Percentiles rank a stretch among this genome's conserved stretches.
Conservation (phyloP, 2,113 vertebrate genomes). For the Cichladusa arquata region DNA sequence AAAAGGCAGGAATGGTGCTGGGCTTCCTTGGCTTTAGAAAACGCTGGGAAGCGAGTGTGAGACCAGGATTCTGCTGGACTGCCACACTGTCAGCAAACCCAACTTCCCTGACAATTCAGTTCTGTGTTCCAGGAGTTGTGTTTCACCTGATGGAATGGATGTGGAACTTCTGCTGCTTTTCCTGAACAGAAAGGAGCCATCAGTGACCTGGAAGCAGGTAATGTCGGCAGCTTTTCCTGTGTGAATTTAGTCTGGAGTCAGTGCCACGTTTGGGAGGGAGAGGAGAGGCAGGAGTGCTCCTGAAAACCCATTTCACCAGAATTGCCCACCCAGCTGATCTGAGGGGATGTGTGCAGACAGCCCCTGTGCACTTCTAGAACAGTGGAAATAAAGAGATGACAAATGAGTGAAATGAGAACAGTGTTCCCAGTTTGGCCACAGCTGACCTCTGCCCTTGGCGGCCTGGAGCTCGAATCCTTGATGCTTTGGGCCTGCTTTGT, state of each 20-base stretch:
- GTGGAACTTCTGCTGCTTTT: not conserved
- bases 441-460: not conserved
- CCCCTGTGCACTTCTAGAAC: accelerated
- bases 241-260: not conserved
- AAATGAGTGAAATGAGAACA: not conserved
- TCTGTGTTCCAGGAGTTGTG: not conserved
- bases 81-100: not conserved
- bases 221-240: accelerated
- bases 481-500: not conserved
- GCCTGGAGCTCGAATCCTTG: not conserved
- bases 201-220: not conserved
- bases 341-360: not conserved
- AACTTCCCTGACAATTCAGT: accelerated
- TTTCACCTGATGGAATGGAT: not conserved
- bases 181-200: not conserved
- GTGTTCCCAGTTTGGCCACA: not conserved
- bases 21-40: not conserved
- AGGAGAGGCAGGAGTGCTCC: not conserved
- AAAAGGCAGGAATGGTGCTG: not conserved
- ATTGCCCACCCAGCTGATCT: accelerated
- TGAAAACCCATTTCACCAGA: accelerated
- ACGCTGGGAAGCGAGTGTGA: not conserved
- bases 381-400: not conserved
- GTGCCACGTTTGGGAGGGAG: not conserved
- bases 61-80: not conserved